A percentile compares a stretch with the other conserved stretches of the same genome.
Evolutionary conservation across 2,797 vertebrate genomes (phyloP).

Genomic region (Neomorphus geoffroyi): DNA sequence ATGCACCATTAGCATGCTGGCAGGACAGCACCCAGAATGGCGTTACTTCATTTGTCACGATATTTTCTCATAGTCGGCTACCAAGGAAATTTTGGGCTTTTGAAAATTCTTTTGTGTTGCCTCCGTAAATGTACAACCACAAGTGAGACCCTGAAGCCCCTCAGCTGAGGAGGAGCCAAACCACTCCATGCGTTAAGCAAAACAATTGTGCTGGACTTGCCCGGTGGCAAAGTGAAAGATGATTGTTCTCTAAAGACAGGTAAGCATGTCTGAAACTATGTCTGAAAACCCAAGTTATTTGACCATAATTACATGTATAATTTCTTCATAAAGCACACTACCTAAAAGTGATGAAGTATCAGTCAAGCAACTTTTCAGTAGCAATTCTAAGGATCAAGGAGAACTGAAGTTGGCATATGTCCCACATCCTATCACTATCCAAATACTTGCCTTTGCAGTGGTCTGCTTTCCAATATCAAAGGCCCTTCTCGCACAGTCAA

Average conservation of each 20-base stretch:
- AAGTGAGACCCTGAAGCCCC: not conserved
- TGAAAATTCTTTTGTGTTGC: not conserved
- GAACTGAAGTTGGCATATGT: fast-evolving
- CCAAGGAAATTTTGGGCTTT: not conserved
- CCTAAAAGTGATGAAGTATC: not conserved
- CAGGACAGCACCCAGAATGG: not conserved
- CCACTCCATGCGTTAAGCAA: not conserved
- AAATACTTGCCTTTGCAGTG: not conserved
- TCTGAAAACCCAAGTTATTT: not conserved
- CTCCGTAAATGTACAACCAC: not conserved
- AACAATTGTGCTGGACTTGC: not conserved
- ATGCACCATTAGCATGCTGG: not conserved
- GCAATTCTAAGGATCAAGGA: not conserved
- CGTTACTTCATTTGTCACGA: fast-evolving
- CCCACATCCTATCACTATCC: fast-evolving
- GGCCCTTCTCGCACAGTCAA: not conserved
- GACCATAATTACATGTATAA: not conserved
- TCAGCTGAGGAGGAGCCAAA: not conserved
- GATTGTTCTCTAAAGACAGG: not conserved
- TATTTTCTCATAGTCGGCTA: not conserved
- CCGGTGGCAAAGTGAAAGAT: not conserved
- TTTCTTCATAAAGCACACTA: not conserved
- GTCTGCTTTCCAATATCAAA: not conserved
- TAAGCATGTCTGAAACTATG: not conserved
- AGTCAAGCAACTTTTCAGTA: not conserved